Conservation (phyloP, 1,140 invertebrate species). For the Drosophila auraria region DNA sequence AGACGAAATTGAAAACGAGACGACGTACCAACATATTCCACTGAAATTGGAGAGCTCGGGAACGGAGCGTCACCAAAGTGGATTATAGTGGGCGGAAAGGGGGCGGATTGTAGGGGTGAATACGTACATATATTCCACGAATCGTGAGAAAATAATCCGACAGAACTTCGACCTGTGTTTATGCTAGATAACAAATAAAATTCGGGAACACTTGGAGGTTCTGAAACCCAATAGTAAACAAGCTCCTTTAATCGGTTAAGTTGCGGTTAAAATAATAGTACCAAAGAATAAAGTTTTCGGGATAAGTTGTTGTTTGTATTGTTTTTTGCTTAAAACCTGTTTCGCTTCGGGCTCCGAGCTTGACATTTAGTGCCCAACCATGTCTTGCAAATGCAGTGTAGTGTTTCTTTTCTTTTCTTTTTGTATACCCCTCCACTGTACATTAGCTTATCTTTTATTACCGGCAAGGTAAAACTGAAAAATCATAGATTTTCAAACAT, state of each 20-base stretch:
- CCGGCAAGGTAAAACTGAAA: background rate
- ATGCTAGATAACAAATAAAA: slow-evolving; percentile 12
- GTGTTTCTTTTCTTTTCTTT: too few species aligned
- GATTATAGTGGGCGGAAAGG: slow-evolving; percentile 16
- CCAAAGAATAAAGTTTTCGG: background rate
- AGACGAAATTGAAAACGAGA: slow-evolving; percentile 3
- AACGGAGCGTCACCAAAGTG: background rate
- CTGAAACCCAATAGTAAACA: background rate
- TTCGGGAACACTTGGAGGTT: background rate
- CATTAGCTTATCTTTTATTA: too few species aligned
- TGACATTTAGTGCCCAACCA: too few species aligned
- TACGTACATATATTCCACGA: background rate
- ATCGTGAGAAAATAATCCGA: slow-evolving; percentile 23
- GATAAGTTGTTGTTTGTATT: background rate
- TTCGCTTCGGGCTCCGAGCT: too few species aligned
- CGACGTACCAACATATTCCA: slow-evolving; percentile 1
- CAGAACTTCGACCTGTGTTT: background rate
- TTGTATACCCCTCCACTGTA: too few species aligned
- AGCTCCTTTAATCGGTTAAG: background rate
- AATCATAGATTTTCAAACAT: slow-evolving; percentile 19
- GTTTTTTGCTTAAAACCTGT: too few species aligned
- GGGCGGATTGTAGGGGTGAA: background rate
- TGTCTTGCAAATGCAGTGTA: too few species aligned
- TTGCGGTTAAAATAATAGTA: background rate
- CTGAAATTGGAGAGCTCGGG: slow-evolving; percentile 16